These are phyloP conservation scores for Melanargia galathea DNA, from an alignment of 2,888 invertebrate genomes.

Conservation along the genomic window DNA sequence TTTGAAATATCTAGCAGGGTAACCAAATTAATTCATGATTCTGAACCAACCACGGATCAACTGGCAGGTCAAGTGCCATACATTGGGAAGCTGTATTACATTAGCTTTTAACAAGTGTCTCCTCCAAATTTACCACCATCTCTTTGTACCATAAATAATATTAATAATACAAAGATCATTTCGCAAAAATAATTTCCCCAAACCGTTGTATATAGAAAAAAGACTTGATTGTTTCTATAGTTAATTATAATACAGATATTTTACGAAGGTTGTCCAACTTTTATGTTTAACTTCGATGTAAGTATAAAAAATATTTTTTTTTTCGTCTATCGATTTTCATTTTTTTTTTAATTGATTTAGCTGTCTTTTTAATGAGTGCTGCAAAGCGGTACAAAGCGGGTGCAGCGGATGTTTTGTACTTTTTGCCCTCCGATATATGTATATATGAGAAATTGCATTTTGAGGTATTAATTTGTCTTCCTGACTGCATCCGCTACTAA, in stretches of 20 bases:
- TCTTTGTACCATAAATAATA: conserved; percentile 24
- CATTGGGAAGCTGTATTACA: too few species aligned
- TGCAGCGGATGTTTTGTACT: conserved; percentile 54
- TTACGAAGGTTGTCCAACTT: conserved; percentile 20
- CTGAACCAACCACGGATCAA: not conserved
- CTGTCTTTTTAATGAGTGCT: conserved; percentile 40
- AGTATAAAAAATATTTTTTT: conserved; percentile 37
- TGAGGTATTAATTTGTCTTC: conserved; percentile 60
- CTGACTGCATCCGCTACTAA: conserved; percentile 64
- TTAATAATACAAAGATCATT: conserved; percentile 37
- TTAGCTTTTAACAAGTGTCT: not conserved
- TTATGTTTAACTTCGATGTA: conserved; percentile 28
- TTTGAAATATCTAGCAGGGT: too few species aligned
- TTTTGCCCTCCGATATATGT: conserved; percentile 45
- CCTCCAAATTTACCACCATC: not conserved
- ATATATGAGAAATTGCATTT: conserved; percentile 39
- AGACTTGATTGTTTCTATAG: too few species aligned
- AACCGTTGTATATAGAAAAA: conserved; percentile 8
- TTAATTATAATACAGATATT: not conserved
- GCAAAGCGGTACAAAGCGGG: conserved; percentile 46
- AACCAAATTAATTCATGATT: too few species aligned
- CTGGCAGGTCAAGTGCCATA: not conserved
- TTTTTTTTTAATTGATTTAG: conserved; percentile 34
- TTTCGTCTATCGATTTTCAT: conserved; percentile 22
- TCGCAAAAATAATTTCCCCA: conserved; percentile 23